Evolutionary conservation across 2,888 invertebrate species (phyloP), one percentile per base, ranked within the genome.

Genomic region (Microplitis deprimator): DNA sequence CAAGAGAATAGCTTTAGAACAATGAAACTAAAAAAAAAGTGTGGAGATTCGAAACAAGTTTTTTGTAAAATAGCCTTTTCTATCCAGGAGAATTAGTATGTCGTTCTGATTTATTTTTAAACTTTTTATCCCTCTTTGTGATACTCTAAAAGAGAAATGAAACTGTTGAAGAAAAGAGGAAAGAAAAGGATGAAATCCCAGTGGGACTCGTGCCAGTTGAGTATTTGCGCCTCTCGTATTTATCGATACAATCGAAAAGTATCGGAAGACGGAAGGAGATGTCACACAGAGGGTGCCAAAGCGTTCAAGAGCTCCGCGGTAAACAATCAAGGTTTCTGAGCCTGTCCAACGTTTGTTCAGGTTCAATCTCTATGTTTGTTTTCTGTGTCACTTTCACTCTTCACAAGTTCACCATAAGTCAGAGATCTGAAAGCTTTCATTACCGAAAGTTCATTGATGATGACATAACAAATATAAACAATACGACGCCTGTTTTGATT

Each of bases 81-180:
- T 67, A 74, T 73, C 64, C 68, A 20, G 20, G 59, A 65, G 73
- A 77, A 77, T 77, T 77, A 77, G 77, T 73, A 74, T 73, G 65
- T 69, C 29, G 59, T 65, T 69, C 70, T 73, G 77, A 77, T 77
- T 77, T 73, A 77, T 77, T 77, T 65, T 69, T 17, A 59, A 77
- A 77, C 40, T 77, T 77, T 74, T 29, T 68, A 59, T 72, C 39
- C 41, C 65, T 60, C 64, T 69, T 76, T 8, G 69, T 50, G 64
- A 39, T 17, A 65, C 65, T 29, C 29, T 29, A 29, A 29, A 65
- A 64, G 50, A 50, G 13, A 50, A 50, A 50, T 13, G 13, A 13
- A 50, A 50, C 8, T 50, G 50, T 50, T 50, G 13, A 70, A 50
- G 39, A 60, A 17, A 64, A 60, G 13, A 69, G 65, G 61, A 40